Evolutionary conservation across 2,113 vertebrate species (phyloP), one percentile per base, ranked within the genome.

Genomic region (Carassius gibelio): DNA sequence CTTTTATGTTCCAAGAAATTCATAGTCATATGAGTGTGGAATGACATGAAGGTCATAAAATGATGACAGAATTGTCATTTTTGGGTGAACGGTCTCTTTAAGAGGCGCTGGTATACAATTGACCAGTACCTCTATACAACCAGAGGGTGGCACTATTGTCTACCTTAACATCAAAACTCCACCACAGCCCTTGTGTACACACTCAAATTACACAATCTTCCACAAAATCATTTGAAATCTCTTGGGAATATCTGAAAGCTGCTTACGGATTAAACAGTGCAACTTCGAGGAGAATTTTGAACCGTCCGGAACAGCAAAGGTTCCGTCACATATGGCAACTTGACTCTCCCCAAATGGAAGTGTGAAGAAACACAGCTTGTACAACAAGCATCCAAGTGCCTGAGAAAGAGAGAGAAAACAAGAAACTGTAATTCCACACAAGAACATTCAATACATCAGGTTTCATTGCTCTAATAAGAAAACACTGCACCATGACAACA

Each of bases 281-380:
- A 98, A 62, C 82, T 94, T 93, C 84, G 93, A 95, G 62, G 97
- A 97, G 92, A 96, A 99, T 7, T 96, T 97, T 59, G 98, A 99
- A 93, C 94, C 95, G 85, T 99, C 97, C 0, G 98, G 98, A 93
- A 99, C 92, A 10, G 96, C 97, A 85, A 99, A 99, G 92, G 92
- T 97, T 90, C 98, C 97, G 5, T 99, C 98, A 38, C 98, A 99
- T 92, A 99, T 99, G 90, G 98, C 98, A 74, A 99, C 98, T 92
- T 99, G 98, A 93, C 98, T 99, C 93, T 99, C 98, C 91, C 98
- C 98, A 89, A 99, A 99, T 64, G 98, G 98, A 93, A 99, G 96
- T 0, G 95, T 89, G 90, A 99, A 99, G 96, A 99, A 99, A 94
- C 98, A 99, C 88, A 99, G 97, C 93, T 99, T 99, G 93, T 99